Percentiles rank a stretch among this genome's conserved stretches.
phyloP scores from a whole-genome alignment of 2,888 invertebrate species.

The Tromatobia lineatoria region DNA sequence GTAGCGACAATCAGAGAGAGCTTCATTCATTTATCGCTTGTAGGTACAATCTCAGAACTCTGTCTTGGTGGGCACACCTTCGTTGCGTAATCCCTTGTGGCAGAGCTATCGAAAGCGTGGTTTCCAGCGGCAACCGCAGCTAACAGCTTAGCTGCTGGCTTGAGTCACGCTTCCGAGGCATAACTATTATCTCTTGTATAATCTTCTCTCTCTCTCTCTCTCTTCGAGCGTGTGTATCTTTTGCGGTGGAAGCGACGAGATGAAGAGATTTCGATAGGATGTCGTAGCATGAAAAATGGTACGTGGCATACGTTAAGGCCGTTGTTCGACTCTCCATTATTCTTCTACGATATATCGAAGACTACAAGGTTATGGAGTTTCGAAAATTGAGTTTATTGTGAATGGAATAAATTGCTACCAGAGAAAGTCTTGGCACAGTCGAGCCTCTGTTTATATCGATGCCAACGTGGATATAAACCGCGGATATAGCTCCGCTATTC shows the following conservation, averaged over 20 bases:
- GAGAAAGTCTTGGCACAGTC: slow-evolving; percentile 19
- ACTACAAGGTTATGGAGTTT: neutral
- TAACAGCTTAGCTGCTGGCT: slow-evolving; percentile 46
- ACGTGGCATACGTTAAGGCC: neutral
- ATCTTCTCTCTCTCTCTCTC: slow-evolving; percentile 34
- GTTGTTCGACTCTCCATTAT: neutral
- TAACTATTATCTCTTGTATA: slow-evolving; percentile 61
- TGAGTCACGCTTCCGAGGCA: slow-evolving; percentile 57
- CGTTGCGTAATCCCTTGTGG: slow-evolving; percentile 56
- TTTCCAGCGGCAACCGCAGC: slow-evolving; percentile 47
- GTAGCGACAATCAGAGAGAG: neutral
- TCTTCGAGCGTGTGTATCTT: slow-evolving; percentile 18
- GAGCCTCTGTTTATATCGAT: slow-evolving; percentile 31
- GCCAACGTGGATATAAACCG: neutral
- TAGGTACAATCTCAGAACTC: slow-evolving; percentile 3
- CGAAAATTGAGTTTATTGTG: slow-evolving; percentile 14
- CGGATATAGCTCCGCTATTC: neutral
- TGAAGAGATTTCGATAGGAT: slow-evolving; percentile 28
- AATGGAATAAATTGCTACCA: slow-evolving; percentile 37
- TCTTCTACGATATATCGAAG: neutral
- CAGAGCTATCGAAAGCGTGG: slow-evolving; percentile 21
- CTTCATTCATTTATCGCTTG: neutral
- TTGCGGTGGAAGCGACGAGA: slow-evolving; percentile 21
- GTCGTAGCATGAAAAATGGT: slow-evolving; percentile 1
- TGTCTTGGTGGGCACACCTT: slow-evolving; percentile 61